Percentiles rank a stretch among this genome's conserved stretches.
These are phyloP conservation scores for Iphiclides podalirius DNA, from an alignment of 2,888 invertebrate species.

Conservation along the genomic window DNA sequence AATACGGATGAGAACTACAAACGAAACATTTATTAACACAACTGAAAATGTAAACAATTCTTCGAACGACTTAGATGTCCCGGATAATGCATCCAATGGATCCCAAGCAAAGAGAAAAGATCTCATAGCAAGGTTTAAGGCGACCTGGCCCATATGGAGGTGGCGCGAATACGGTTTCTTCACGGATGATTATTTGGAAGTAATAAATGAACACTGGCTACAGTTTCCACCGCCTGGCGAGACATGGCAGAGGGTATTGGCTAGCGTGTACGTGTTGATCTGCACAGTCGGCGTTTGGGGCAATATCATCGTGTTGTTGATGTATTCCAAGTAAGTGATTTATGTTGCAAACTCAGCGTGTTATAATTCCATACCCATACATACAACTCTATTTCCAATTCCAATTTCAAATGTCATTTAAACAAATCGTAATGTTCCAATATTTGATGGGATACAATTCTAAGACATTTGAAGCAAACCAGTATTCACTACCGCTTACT, in stretches of 20 bases:
- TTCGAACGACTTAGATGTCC: slow-evolving; percentile 22
- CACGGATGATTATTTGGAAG: slow-evolving; percentile 75
- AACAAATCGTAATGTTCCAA: too few species aligned
- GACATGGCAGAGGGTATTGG: slow-evolving; percentile 80
- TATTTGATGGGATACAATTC: too few species aligned
- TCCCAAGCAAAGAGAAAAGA: slow-evolving; percentile 32
- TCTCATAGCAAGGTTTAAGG: slow-evolving; percentile 56
- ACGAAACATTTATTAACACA: slow-evolving; percentile 12
- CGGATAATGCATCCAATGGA: slow-evolving; percentile 22
- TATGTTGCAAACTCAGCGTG: not conserved
- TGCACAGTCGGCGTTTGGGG: slow-evolving; percentile 84
- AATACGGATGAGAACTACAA: slow-evolving; percentile 15
- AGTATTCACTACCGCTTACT: too few species aligned
- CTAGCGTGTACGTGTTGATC: slow-evolving; percentile 81
- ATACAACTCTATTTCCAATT: too few species aligned
- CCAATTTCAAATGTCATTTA: too few species aligned
- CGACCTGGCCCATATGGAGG: slow-evolving; percentile 60
- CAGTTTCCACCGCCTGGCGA: slow-evolving; percentile 82
- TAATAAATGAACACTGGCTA: slow-evolving; percentile 87
- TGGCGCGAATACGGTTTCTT: slow-evolving; percentile 80
- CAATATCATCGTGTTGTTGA: slow-evolving; percentile 85
- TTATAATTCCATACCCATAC: too few species aligned
- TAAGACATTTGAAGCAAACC: too few species aligned
- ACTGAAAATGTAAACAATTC: slow-evolving; percentile 19
- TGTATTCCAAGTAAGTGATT: slow-evolving; percentile 84